Evolutionary conservation across 1,140 invertebrate species (phyloP).

Genomic region (Nasonia longicornis): DNA sequence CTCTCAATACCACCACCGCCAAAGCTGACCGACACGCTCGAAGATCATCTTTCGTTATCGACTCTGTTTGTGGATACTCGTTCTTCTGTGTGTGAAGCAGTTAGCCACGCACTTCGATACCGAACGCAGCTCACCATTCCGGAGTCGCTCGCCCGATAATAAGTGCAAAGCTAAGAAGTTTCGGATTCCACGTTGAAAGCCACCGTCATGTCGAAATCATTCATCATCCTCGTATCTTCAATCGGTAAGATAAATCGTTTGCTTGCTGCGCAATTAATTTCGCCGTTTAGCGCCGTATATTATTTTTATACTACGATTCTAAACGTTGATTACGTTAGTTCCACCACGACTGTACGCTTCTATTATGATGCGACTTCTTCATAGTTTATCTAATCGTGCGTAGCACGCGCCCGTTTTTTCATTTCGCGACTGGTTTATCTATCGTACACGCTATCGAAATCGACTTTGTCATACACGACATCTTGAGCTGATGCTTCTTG

Average conservation of each 20-base stretch:
- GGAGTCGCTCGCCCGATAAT: conserved; percentile 7
- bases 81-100: conserved; percentile 21
- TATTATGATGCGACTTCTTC: background rate
- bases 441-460: too few species aligned
- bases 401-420: too few species aligned
- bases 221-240: background rate
- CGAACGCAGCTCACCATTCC: background rate
- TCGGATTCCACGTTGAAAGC: background rate
- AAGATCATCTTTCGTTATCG: conserved; percentile 8
- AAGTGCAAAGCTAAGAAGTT: background rate
- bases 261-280: background rate
- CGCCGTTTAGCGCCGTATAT: background rate
- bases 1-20: background rate
- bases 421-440: too few species aligned
- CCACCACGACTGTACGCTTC: background rate
- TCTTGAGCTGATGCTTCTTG: too few species aligned
- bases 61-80: conserved; percentile 22
- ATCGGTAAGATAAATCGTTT: conserved; percentile 12
- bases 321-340: background rate
- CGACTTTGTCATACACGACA: too few species aligned
- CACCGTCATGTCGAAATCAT: conserved; percentile 16
- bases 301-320: background rate
- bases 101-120: background rate
- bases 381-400: too few species aligned
- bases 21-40: background rate